Conservation (phyloP, 2,888 invertebrate genomes). For the Pseudolycoriella hygida region DNA sequence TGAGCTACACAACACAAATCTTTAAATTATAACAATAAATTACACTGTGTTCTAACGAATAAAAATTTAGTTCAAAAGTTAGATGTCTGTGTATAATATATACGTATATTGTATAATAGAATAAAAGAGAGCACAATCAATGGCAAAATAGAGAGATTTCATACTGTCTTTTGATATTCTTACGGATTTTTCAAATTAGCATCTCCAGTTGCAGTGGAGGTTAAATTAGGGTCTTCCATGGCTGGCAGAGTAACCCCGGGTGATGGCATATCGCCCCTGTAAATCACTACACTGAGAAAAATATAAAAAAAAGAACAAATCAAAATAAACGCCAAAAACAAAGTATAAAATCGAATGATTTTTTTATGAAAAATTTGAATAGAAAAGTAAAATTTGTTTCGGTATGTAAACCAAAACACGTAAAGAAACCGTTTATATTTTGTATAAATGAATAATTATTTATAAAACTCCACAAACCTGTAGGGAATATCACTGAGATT, state of each 20-base stretch:
- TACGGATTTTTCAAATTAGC: slow-evolving; percentile 16
- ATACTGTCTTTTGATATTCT: slow-evolving; percentile 11
- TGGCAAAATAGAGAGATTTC: not conserved
- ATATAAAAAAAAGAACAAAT: slow-evolving; percentile 2
- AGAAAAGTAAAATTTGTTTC: not conserved
- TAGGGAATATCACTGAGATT: slow-evolving; percentile 73
- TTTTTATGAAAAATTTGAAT: not conserved
- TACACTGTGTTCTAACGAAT: no score
- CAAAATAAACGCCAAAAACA: slow-evolving; percentile 4
- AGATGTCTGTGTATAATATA: no score
- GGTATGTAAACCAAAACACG: not conserved
- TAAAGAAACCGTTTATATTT: no score
- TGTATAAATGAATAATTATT: no score
- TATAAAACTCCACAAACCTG: slow-evolving; percentile 53
- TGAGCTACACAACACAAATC: no score
- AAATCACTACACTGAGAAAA: slow-evolving; percentile 21
- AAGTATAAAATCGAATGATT: slow-evolving; percentile 2
- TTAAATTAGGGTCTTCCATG: slow-evolving; percentile 6
- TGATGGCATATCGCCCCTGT: slow-evolving; percentile 24
- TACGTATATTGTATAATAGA: not conserved
- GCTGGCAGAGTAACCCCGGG: slow-evolving; percentile 6
- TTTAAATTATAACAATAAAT: no score
- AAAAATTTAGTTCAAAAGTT: no score
- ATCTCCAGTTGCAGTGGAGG: slow-evolving; percentile 10
- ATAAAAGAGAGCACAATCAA: slow-evolving; percentile 3